A percentile compares a stretch with the other conserved stretches of the same genome.
These are phyloP conservation scores for Cylas formicarius DNA, from an alignment of 1,140 invertebrate genomes.

Conservation along the genomic window DNA sequence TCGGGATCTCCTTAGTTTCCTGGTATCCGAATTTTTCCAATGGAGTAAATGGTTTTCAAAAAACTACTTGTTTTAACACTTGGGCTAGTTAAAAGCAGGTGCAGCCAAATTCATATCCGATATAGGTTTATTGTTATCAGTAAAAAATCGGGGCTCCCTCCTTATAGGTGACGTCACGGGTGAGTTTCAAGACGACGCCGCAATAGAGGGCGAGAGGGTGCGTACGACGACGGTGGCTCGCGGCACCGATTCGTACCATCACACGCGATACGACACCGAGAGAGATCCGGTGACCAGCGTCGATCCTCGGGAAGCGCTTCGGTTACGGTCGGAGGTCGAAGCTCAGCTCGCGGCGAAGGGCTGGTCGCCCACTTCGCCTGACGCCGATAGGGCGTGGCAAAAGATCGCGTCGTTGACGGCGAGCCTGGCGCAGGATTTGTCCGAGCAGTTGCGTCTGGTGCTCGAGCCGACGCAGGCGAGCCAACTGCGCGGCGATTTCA, in stretches of 20 bases:
- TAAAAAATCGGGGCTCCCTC: not conserved
- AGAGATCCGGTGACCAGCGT: slow-evolving; percentile 20
- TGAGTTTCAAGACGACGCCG: slow-evolving; percentile 46
- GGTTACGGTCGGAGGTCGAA: slow-evolving; percentile 46
- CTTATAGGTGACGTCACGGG: slow-evolving; percentile 31
- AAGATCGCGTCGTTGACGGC: slow-evolving; percentile 54
- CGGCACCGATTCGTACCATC: slow-evolving; percentile 57
- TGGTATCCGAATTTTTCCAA: too few species aligned
- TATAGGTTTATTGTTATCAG: too few species aligned
- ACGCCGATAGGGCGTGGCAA: slow-evolving; percentile 51
- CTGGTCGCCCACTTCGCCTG: slow-evolving; percentile 42
- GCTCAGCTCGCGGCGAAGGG: slow-evolving; percentile 50
- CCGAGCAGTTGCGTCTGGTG: slow-evolving; percentile 87
- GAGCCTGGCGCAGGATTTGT: slow-evolving; percentile 76
- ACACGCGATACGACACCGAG: slow-evolving; percentile 38
- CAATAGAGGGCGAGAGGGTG: slow-evolving; percentile 70
- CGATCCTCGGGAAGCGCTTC: slow-evolving; percentile 29
- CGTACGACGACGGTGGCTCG: slow-evolving; percentile 59
- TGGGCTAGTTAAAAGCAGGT: too few species aligned
- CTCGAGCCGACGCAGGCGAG: slow-evolving; percentile 92
- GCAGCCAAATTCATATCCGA: too few species aligned
- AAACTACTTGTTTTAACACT: slow-evolving; percentile 9
- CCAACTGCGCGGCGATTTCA: slow-evolving; percentile 84
- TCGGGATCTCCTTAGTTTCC: too few species aligned
- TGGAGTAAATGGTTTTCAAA: slow-evolving; percentile 3